A percentile compares a stretch with the other conserved stretches of the same genome.
These are phyloP conservation scores for Arbacia lixula DNA, from an alignment of 53 echinoderm and acorn worm species.

Conservation along the genomic window DNA sequence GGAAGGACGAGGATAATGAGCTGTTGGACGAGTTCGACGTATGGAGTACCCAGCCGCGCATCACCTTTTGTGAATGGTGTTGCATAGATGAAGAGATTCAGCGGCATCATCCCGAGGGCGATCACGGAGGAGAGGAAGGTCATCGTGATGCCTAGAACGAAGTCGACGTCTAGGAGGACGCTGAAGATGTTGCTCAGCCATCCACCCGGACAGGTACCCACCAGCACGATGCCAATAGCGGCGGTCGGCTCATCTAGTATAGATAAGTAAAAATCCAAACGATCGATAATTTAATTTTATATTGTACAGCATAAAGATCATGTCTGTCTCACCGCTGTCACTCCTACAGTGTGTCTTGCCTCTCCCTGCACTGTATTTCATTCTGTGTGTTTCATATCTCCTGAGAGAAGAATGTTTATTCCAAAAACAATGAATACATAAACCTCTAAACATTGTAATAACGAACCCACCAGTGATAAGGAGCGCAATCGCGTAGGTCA, in stretches of 20 bases:
- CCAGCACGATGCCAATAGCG: conserved; percentile 85
- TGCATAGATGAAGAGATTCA: conserved; percentile 91
- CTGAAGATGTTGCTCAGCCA: conserved; percentile 91
- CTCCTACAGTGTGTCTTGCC: no score
- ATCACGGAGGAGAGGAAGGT: conserved; percentile 89
- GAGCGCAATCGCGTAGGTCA: conserved; percentile 71
- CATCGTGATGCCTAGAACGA: conserved; percentile 90
- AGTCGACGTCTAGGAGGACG: conserved; percentile 82
- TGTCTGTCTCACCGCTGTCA: no score
- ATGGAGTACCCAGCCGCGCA: conserved; percentile 72
- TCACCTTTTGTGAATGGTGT: conserved; percentile 70
- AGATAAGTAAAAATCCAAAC: no score
- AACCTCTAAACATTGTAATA: no score
- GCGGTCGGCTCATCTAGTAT: conserved; percentile 21
- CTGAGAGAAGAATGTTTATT: no score
- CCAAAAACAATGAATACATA: no score
- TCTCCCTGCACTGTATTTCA: no score
- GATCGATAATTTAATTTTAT: no score
- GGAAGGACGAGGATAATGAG: conserved; percentile 75
- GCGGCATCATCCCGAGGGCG: conserved; percentile 88
- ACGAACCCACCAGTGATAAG: conserved; percentile 15
- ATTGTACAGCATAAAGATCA: no score
- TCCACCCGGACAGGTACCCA: conserved; percentile 91
- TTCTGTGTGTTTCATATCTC: no score
- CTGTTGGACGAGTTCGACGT: conserved; percentile 72